Evolutionary conservation across 2,113 vertebrate species (phyloP), one percentile per base, ranked within the genome.

Genomic region (Cephalophus harveyi): DNA sequence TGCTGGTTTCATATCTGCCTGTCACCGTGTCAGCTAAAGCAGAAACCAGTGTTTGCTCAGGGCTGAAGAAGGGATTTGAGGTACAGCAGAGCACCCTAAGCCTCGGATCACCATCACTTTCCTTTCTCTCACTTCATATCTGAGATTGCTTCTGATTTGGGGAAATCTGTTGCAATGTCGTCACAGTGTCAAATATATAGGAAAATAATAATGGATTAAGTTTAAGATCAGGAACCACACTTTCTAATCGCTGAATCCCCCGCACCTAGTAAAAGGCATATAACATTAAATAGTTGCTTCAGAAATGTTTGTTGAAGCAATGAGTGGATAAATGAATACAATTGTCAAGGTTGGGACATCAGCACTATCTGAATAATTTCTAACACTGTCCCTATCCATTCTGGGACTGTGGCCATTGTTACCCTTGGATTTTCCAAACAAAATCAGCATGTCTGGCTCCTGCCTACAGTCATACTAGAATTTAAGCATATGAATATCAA

Each of bases 1-100:
- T 97, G 46, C 97, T 99, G 64, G 96, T 94, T 92, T 98, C 98
- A 2, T 46, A 76, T 36, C 97, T 99, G 67, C 98, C 98, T 2
- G 94, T 74, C 36, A 9, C 83, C 19, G 60, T 90, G 25, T 90
- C 82, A 11, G 23, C 92, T 27, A 62, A 90, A 48, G 55, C 94
- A 59, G 94, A 96, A 92, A 28, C 95, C 27, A 97, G 95, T 71
- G 11, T 98, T 48, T 99, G 98, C 25, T 87, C 91, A 33, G 98
- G 98, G 1, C 86, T 99, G 27, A 96, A 94, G 43, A 96, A 97
- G 33, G 98, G 97, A 48, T 95, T 98, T 57, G 97, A 98, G 98
- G 98, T 98, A 98, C 78, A 48, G 85, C 71, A 28, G 59, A 36
- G 27, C n/a, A 62, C 52, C 7, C 3, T 21, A 62, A 43, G 4